Evolutionary conservation across 2,888 invertebrate species (phyloP).

Genomic region (Andrena marginata): DNA sequence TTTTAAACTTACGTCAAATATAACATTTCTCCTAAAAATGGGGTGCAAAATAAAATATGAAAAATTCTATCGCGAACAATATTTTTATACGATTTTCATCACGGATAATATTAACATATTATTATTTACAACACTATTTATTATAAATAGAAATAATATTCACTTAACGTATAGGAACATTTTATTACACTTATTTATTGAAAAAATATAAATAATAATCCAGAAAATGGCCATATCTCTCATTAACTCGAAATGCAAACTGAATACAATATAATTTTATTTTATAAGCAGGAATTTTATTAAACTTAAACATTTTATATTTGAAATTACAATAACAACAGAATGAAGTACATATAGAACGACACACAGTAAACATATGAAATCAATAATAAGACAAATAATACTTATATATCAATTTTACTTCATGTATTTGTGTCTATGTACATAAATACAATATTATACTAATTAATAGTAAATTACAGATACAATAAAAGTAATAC

Average conservation of each 20-base stretch:
- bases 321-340: constrained; percentile 1
- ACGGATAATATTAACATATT: not conserved
- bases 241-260: too few species aligned
- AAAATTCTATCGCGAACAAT: not conserved
- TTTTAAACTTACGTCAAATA: too few species aligned
- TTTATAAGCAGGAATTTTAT: not conserved
- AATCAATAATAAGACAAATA: constrained; percentile 40
- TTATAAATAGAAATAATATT: not conserved
- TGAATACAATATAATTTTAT: not conserved
- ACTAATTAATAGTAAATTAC: constrained; percentile 5
- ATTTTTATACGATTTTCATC: not conserved
- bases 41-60: not conserved
- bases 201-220: not conserved
- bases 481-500: not conserved
- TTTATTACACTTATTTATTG: not conserved
- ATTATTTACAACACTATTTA: not conserved
- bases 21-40: too few species aligned
- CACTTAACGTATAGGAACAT: not conserved
- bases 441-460: constrained; percentile 36
- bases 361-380: constrained; percentile 16
- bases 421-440: constrained; percentile 21
- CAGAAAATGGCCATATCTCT: not conserved
- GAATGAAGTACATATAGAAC: constrained; percentile 2
- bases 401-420: constrained; percentile 42
- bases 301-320: not conserved